Percentiles rank a stretch among this genome's conserved stretches.
Conservation (phyloP, 2,888 invertebrate genomes). For the Chrysomela aeneicollis region DNA sequence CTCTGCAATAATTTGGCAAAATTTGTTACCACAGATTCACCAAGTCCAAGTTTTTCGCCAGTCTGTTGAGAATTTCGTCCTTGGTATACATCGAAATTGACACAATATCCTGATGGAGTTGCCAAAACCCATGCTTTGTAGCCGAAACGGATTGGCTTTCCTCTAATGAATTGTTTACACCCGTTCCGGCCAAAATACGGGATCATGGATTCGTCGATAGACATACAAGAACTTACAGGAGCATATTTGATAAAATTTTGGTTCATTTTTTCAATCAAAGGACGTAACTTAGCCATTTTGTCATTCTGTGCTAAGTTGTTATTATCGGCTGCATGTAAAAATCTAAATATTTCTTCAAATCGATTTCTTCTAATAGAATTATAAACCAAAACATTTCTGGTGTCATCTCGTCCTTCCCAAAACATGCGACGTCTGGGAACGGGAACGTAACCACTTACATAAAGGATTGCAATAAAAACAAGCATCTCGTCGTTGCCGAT, state of each 20-base stretch:
- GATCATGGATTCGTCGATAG: neutral
- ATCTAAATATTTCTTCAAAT: conserved; percentile 16
- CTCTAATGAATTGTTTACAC: too few species aligned
- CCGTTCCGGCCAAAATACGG: too few species aligned
- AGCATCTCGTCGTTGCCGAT: conserved; percentile 14
- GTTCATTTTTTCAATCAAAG: neutral
- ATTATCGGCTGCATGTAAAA: conserved; percentile 12
- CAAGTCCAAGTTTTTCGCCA: too few species aligned
- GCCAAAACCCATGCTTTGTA: too few species aligned
- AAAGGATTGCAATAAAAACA: conserved; percentile 7
- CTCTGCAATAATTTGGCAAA: too few species aligned
- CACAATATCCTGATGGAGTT: too few species aligned
- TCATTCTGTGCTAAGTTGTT: neutral
- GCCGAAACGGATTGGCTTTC: too few species aligned
- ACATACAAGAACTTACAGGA: neutral
- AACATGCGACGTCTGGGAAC: conserved; percentile 16
- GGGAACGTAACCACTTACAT: conserved; percentile 7
- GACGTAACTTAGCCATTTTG: neutral
- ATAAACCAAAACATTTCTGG: conserved; percentile 3
- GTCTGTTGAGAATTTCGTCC: too few species aligned
- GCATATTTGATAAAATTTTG: neutral
- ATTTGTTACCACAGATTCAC: too few species aligned
- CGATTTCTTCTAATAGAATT: neutral
- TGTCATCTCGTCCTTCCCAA: conserved; percentile 14
- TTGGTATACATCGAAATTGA: too few species aligned